These are phyloP conservation scores for Agrochola circellaris DNA, from an alignment of 2,888 invertebrate genomes.

Conservation along the genomic window DNA sequence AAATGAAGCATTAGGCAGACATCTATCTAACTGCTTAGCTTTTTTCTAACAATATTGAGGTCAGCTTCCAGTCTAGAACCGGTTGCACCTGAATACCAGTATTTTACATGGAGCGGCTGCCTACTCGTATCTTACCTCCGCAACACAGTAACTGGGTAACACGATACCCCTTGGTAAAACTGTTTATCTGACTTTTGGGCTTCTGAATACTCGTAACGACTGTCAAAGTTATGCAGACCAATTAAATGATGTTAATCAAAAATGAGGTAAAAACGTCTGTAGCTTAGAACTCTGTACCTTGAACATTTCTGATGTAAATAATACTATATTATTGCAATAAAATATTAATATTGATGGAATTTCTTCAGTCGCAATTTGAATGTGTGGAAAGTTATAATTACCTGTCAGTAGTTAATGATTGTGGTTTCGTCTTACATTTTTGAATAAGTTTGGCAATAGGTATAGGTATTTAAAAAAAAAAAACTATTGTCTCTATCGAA, in stretches of 20 bases:
- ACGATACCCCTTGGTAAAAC: too few relatives aligned
- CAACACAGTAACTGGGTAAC: too few relatives aligned
- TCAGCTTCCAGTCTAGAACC: too few relatives aligned
- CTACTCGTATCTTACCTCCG: too few relatives aligned
- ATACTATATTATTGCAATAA: not conserved
- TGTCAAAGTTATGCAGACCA: not conserved
- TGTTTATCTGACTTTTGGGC: too few relatives aligned
- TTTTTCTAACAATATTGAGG: too few relatives aligned
- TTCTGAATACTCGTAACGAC: too few relatives aligned
- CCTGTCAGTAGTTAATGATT: not conserved
- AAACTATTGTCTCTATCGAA: not conserved
- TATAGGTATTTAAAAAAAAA: not conserved
- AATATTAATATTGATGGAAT: slow-evolving; percentile 17
- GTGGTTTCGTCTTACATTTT: not conserved
- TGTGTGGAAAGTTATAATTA: slow-evolving; percentile 6
- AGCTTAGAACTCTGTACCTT: not conserved
- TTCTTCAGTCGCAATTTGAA: not conserved
- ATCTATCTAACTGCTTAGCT: too few relatives aligned
- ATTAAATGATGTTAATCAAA: not conserved
- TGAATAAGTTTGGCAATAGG: not conserved
- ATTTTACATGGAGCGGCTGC: too few relatives aligned
- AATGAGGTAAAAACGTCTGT: not conserved
- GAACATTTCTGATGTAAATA: slow-evolving; percentile 6
- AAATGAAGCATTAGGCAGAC: too few relatives aligned
- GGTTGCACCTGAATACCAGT: too few relatives aligned